Evolutionary conservation across 2,888 invertebrate species (phyloP).

Genomic region (Drosophila mayaguana): DNA sequence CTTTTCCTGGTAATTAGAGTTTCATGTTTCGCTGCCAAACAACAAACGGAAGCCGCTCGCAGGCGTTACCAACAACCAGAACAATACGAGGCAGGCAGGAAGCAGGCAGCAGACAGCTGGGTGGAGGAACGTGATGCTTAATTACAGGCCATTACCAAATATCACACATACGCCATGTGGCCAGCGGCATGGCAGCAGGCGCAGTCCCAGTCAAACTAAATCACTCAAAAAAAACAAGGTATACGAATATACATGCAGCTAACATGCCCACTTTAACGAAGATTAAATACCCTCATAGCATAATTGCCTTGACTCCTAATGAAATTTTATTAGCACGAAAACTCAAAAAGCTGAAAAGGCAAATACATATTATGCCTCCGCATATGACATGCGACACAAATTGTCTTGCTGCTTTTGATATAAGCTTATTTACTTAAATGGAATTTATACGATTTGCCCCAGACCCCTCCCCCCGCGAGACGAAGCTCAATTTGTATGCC

Average conservation of each 20-base stretch:
- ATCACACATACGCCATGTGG: constrained; percentile 75
- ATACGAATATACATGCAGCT: background rate
- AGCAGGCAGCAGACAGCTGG: constrained; percentile 13
- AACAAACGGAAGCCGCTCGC: constrained; percentile 67
- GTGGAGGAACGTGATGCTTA: constrained; percentile 65
- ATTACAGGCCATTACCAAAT: constrained; percentile 77
- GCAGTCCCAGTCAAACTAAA: constrained; percentile 43
- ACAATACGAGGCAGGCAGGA: background rate
- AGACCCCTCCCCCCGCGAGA: background rate
- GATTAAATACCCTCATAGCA: background rate
- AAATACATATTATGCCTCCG: background rate
- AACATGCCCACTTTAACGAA: background rate
- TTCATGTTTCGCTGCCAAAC: constrained; percentile 70
- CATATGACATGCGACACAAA: background rate
- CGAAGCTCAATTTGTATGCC: constrained; percentile 8
- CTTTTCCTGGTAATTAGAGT: constrained; percentile 74
- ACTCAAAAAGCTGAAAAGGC: background rate
- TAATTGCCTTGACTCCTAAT: background rate
- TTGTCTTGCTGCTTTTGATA: background rate
- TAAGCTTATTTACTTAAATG: background rate
- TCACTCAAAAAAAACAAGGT: constrained; percentile 30
- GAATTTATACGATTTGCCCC: background rate
- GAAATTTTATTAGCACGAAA: background rate
- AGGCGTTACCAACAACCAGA: constrained; percentile 46
- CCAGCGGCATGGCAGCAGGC: constrained; percentile 23